Conservation (phyloP, 2,888 invertebrate genomes). For the Ennomos erosarius region DNA sequence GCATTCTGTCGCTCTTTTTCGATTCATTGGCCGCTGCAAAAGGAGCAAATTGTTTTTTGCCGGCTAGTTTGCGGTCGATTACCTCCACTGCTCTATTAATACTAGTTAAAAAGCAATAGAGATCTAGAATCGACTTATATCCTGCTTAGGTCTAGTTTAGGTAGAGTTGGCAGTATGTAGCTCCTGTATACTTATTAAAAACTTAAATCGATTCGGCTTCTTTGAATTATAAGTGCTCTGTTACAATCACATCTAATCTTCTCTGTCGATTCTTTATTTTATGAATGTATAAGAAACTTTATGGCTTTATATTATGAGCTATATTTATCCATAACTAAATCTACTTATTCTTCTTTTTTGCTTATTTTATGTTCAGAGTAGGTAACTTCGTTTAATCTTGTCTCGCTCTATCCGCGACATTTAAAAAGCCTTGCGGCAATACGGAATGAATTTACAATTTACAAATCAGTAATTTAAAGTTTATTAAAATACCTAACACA, state of each 20-base stretch:
- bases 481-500: conserved; percentile 29
- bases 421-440: conserved; percentile 12
- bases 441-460: conserved; percentile 6
- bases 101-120: conserved; percentile 45
- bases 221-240: too few species aligned
- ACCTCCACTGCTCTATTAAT: conserved; percentile 50
- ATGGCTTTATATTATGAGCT: too few species aligned
- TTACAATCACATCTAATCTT: too few species aligned
- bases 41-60: conserved; percentile 46
- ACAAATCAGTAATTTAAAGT: conserved; percentile 25
- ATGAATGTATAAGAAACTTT: too few species aligned
- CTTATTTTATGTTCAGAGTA: too few species aligned
- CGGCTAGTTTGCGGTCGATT: conserved; percentile 48
- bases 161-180: too few species aligned
- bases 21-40: conserved; percentile 29
- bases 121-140: conserved; percentile 37
- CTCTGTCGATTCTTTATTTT: too few species aligned
- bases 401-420: not conserved
- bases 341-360: too few species aligned
- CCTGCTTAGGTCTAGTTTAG: conserved; percentile 29
- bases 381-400: not conserved
- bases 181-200: too few species aligned
- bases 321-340: too few species aligned
- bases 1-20: conserved; percentile 20
- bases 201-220: too few species aligned